Evolutionary conservation across 2,113 vertebrate genomes (phyloP), one percentile per base, ranked within the genome.

Genomic region (Petrocephalus microphthalmus): DNA sequence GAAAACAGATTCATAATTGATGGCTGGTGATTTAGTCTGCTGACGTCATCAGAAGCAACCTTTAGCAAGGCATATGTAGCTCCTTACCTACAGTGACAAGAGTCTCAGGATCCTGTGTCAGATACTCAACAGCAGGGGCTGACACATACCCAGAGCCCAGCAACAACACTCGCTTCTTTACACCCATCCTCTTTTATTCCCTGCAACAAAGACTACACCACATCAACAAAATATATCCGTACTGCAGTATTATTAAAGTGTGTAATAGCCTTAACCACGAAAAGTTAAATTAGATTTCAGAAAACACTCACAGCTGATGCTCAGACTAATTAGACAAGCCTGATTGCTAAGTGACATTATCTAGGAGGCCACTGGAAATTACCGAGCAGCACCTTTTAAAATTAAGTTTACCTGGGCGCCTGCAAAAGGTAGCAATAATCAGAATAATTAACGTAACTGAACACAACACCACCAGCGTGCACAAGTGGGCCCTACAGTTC

Each of bases 111-210:
- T 97, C 96, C 51, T 97, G 97, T 56, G 95, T 97, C 89, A 99
- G 93, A 91, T 99, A 99, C 88, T 98, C 97, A 49, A 99, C 92
- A 0, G 99, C 96, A 10, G 98, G 98, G 10, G 94, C 96, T 45
- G 98, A 98, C 87, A 99, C 97, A 5, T 99, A 99, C 19, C 98
- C 98, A 29, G 97, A 96, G 22, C 98, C 98, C 0, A 99, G 96
- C 91, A 99, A 89, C 88, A 99, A 94, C 60, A 99, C 96, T 6
- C 92, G 96, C 93, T 96, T 98, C 94, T 96, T 96, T 22, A 94
- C 94, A 1, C 85, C 82, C 95, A 96, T 96, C 93, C 93, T 96
- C 92, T 96, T 1, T 74, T 74, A 74, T 37, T 74, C 71, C 71
- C 71, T 74, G 71, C 33, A 74, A 74, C 67, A 74, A 15, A 74